These are phyloP conservation scores for Elaphurus davidianus DNA, from an alignment of 2,113 vertebrate genomes.

Conservation along the genomic window DNA sequence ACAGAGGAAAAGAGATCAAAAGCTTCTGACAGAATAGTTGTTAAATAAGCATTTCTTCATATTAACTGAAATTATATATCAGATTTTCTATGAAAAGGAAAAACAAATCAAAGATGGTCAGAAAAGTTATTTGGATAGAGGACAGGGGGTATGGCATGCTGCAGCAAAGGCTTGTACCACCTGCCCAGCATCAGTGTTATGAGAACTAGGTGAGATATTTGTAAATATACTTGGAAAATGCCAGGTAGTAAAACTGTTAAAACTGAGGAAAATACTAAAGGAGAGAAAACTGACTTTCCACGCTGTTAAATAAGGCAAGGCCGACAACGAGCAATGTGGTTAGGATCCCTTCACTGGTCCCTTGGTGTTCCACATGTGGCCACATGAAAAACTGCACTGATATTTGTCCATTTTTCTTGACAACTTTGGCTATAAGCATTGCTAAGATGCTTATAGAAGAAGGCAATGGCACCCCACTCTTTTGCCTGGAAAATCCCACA, in stretches of 20 bases:
- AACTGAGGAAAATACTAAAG: neutral
- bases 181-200: neutral
- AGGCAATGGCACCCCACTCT: neutral
- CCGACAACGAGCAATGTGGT: accelerated
- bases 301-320: neutral
- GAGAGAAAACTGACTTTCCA: neutral
- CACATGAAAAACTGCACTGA: neutral
- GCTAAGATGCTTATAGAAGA: neutral
- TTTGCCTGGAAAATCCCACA: neutral
- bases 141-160: accelerated
- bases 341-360: neutral
- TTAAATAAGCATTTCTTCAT: neutral
- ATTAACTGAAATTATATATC: neutral
- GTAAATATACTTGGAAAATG: neutral
- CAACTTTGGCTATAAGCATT: neutral
- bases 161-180: neutral
- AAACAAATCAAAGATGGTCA: neutral
- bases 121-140: neutral
- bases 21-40: neutral
- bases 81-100: neutral
- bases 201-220: neutral
- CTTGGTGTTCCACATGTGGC: neutral
- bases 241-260: neutral
- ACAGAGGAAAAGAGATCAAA: neutral
- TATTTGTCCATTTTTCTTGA: neutral